These are phyloP conservation scores for Cyprinodon diabolis DNA, from an alignment of 2,797 vertebrate species.

Conservation along the genomic window DNA sequence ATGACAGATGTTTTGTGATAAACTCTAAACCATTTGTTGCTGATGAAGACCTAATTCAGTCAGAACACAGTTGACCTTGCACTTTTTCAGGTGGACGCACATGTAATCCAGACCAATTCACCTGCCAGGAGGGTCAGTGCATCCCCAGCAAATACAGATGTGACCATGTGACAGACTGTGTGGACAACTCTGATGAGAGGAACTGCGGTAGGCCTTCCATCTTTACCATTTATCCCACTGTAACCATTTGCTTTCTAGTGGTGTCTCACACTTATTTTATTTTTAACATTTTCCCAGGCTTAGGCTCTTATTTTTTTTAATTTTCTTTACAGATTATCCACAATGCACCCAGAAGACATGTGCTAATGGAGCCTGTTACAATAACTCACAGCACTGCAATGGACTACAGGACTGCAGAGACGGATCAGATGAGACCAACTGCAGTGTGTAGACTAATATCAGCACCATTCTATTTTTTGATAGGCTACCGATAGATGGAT, in stretches of 20 bases:
- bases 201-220: slow-evolving; percentile 73
- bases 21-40: background rate
- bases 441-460: slow-evolving; percentile 68
- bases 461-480: background rate
- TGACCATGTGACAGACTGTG: slow-evolving; percentile 76
- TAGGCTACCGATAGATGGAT: too few relatives aligned
- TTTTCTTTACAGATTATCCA: slow-evolving; percentile 70
- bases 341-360: slow-evolving; percentile 74
- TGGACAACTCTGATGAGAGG: slow-evolving; percentile 78
- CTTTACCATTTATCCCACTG: too few relatives aligned
- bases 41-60: background rate
- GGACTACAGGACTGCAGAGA: slow-evolving; percentile 77
- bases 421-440: slow-evolving; percentile 80
- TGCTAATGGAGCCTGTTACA: slow-evolving; percentile 79
- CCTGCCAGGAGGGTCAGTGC: slow-evolving; percentile 79
- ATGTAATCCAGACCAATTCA: slow-evolving; percentile 76
- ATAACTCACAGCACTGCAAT: slow-evolving; percentile 75
- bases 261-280: background rate
- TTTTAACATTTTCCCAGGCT: background rate
- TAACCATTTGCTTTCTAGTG: background rate
- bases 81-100: slow-evolving; percentile 65
- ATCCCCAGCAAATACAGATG: slow-evolving; percentile 74
- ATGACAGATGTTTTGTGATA: background rate
- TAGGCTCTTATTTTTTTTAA: background rate
- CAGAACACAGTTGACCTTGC: background rate